phyloP scores from a whole-genome alignment of 2,888 invertebrate genomes.

The Lasius fuliginosus region DNA sequence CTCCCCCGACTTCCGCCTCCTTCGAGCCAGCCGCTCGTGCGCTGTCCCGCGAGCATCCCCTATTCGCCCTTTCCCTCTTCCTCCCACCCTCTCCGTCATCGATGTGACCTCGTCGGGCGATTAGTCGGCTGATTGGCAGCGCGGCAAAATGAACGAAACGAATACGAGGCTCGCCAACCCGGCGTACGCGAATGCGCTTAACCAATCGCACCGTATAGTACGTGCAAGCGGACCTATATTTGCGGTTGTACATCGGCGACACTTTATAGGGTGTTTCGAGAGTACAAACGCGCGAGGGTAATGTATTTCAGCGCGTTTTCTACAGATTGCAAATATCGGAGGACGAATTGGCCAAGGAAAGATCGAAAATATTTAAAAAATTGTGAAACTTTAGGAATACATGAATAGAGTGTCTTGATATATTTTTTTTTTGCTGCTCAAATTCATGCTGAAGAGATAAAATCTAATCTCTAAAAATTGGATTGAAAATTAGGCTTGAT shows the following conservation, averaged over 20 bases:
- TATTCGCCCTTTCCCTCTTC: constrained; percentile 25
- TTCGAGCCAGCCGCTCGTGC: constrained; percentile 22
- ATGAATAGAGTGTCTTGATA: neutral
- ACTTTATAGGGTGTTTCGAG: constrained; percentile 46
- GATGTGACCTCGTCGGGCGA: constrained; percentile 67
- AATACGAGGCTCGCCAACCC: constrained; percentile 58
- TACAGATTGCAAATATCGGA: neutral
- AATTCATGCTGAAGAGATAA: neutral
- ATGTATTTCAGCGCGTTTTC: constrained; percentile 8
- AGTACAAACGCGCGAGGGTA: neutral
- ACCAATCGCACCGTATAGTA: constrained; percentile 58
- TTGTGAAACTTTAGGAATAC: neutral
- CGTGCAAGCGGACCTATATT: constrained; percentile 42
- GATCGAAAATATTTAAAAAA: neutral
- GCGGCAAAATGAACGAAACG: constrained; percentile 72
- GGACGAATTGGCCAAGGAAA: neutral
- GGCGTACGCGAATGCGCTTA: constrained; percentile 69
- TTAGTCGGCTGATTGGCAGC: constrained; percentile 76
- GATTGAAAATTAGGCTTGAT: neutral
- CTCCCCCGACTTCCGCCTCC: constrained; percentile 21
- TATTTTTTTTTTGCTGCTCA: neutral
- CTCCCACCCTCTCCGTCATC: constrained; percentile 34
- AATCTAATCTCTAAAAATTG: neutral
- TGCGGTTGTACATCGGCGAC: constrained; percentile 51
- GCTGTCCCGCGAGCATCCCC: constrained; percentile 47